phyloP scores from a whole-genome alignment of 1,140 invertebrate genomes.

The Macrosteles quadrilineatus region DNA sequence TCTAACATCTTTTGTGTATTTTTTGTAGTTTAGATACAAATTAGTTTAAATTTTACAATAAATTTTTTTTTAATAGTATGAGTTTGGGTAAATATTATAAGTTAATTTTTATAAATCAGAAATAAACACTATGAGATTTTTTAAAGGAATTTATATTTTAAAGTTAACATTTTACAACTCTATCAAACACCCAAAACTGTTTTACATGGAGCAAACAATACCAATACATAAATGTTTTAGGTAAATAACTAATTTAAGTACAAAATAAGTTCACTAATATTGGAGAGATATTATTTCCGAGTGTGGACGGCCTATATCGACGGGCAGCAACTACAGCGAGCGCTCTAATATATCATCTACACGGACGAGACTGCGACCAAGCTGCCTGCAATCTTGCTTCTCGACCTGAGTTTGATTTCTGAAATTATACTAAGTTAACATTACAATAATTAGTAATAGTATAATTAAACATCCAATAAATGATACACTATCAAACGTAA shows the following conservation, averaged over 20 bases:
- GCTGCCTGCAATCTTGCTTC: background rate
- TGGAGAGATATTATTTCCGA: conserved; percentile 4
- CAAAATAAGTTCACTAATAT: background rate
- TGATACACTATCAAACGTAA: conserved; percentile 30
- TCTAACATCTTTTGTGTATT: background rate
- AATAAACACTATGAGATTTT: too few species aligned
- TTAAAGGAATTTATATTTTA: too few species aligned
- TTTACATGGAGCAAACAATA: background rate
- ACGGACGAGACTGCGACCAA: too few species aligned
- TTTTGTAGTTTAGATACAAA: background rate
- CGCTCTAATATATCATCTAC: too few species aligned
- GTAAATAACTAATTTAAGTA: conserved; percentile 5
- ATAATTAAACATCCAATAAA: conserved; percentile 29
- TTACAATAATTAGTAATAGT: conserved; percentile 27
- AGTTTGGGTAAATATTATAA: too few species aligned
- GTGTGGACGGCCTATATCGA: conserved; percentile 3
- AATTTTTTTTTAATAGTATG: too few species aligned
- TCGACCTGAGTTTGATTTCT: background rate
- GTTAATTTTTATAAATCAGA: too few species aligned
- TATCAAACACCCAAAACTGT: too few species aligned
- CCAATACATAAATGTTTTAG: background rate
- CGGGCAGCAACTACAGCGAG: too few species aligned
- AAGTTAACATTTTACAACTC: too few species aligned
- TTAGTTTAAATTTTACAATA: too few species aligned
- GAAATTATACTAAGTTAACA: conserved; percentile 25